Conservation (phyloP, 2,797 vertebrate species). For the Acrocephalus scirpaceus region DNA sequence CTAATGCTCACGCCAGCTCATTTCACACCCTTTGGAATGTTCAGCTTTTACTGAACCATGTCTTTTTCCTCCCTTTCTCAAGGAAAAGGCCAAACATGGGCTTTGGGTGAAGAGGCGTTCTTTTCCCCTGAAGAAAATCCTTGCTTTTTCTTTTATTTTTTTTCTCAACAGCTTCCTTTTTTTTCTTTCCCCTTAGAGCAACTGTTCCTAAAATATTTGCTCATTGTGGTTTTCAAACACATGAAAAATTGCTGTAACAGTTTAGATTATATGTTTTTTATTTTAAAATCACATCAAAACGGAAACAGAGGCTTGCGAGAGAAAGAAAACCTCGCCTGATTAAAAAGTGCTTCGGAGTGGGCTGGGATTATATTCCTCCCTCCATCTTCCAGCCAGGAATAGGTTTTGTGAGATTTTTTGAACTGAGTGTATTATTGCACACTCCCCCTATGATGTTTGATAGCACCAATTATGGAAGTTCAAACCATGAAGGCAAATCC, state of each 20-base stretch:
- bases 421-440: neutral
- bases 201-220: slow-evolving; percentile 50
- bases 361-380: neutral
- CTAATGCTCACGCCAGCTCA: neutral
- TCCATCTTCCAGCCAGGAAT: neutral
- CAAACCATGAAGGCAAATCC: neutral
- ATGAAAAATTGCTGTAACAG: neutral
- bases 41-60: neutral
- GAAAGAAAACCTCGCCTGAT: neutral
- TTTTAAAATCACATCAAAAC: neutral
- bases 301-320: neutral
- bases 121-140: neutral
- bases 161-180: neutral
- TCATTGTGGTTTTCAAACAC: slow-evolving; percentile 50
- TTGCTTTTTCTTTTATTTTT: neutral
- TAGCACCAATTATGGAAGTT: neutral
- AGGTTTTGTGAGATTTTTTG: neutral
- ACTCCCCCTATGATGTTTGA: neutral
- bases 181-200: neutral
- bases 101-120: neutral
- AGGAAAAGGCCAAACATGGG: neutral
- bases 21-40: slow-evolving; percentile 14
- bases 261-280: neutral
- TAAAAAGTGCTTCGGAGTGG: neutral
- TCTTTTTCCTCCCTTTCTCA: neutral